Base-by-base conservation (phyloP, 2,888 invertebrate genomes). In the Latrodectus elegans region DNA sequence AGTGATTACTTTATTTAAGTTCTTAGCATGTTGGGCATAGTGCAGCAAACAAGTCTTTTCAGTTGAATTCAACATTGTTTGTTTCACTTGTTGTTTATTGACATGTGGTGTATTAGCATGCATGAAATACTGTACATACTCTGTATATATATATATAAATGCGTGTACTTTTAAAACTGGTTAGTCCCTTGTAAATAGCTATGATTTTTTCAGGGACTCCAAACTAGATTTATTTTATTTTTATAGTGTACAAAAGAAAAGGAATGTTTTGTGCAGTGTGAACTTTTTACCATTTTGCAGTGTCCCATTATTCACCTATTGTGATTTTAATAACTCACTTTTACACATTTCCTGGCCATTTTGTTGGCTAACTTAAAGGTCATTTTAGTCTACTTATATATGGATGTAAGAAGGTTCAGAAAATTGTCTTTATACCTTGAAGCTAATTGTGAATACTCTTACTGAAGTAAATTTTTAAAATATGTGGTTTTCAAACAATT, bases 221-320 rank as follows among this genome's bases (percentile, higher is more conserved):
- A 60, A 87, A 81, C 76, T 87, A 87, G 86, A 87, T 78, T 78
- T 78, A 68, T 87, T 81, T 87, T 87, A 87, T 87, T 87, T 87
- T 87, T 87, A 87, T 87, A 87, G 86, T 87, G 86, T 87, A 87
- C 80, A 87, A 87, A 78, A 38, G 38, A 38, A 85, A 75, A 65
- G 73, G 81, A 73, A 67, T 72, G 76, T 76, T 78, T 86, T 81
- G 71, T 77, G 81, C 72, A 15, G 77, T 81, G 86, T 81, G 86
- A 72, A 82, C 65, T 87, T 87, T 87, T 81, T 87, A 87, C 85
- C 81, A 87, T 87, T 77, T 87, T 87, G 81, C 86, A 81, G 77
- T 87, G 81, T 87, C 81, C 64, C 55, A 76, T 75, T 81, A 74
- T 67, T 87, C 81, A 81, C 81, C 67, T 81, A 77, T 70, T 81